phyloP scores from a whole-genome alignment of 2,888 invertebrate genomes.

The Torymus aiolomorphi region DNA sequence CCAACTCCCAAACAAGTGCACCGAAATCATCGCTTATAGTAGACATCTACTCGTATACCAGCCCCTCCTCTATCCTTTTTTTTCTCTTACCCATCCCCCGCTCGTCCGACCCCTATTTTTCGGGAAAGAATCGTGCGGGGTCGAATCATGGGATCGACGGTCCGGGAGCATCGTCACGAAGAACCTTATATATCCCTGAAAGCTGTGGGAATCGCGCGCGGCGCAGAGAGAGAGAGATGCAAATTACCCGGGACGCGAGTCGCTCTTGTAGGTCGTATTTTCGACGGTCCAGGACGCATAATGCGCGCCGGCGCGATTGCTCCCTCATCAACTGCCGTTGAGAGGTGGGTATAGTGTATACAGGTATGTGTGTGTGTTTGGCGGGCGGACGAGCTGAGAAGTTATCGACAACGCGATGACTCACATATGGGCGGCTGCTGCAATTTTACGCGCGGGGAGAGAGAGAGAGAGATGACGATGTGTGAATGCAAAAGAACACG shows the following conservation, averaged over 20 bases:
- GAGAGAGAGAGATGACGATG: too few species aligned
- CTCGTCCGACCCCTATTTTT: slow-evolving; percentile 5
- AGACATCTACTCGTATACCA: background rate
- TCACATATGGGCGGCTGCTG: slow-evolving; percentile 17
- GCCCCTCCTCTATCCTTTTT: background rate
- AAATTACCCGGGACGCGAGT: slow-evolving; percentile 60
- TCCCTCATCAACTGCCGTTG: slow-evolving; percentile 49
- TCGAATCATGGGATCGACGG: slow-evolving; percentile 27
- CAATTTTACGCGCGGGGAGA: too few species aligned
- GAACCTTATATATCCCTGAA: slow-evolving; percentile 25
- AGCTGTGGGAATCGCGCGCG: slow-evolving; percentile 66
- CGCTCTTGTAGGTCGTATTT: slow-evolving; percentile 17
- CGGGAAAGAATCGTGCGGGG: slow-evolving; percentile 4
- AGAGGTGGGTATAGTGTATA: too few species aligned
- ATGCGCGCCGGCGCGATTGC: slow-evolving; percentile 23
- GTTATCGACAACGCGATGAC: slow-evolving; percentile 34
- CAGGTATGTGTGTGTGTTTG: too few species aligned
- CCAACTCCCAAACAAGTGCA: too few species aligned
- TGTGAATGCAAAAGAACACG: too few species aligned
- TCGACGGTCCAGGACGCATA: slow-evolving; percentile 24
- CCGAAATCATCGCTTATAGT: too few species aligned
- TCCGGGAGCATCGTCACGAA: slow-evolving; percentile 6
- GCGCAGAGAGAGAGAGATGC: slow-evolving; percentile 63
- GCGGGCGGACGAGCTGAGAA: background rate
- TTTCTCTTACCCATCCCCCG: slow-evolving; percentile 6